phyloP scores from a whole-genome alignment of 2,888 invertebrate genomes.

The Phanerotoma sp. region DNA sequence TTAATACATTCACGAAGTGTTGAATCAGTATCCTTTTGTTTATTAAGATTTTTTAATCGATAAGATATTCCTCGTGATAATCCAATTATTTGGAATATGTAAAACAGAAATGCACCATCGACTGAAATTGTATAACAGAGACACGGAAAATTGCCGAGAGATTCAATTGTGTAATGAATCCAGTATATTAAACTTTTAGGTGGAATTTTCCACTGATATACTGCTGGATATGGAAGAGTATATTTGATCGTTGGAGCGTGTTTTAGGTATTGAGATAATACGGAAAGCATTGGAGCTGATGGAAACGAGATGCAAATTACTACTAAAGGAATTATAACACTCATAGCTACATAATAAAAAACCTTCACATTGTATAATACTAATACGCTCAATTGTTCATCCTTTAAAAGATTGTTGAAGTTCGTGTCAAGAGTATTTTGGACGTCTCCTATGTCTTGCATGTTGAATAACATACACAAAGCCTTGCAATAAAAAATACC shows the following conservation, averaged over 20 bases:
- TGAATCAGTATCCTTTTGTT: neutral
- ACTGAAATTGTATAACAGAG: conserved; percentile 24
- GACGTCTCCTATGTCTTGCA: neutral
- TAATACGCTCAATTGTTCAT: neutral
- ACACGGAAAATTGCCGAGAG: conserved; percentile 9
- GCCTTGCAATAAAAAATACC: neutral
- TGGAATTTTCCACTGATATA: conserved; percentile 30
- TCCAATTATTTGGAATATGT: conserved; percentile 24
- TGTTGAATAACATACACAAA: neutral
- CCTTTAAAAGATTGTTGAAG: conserved; percentile 10
- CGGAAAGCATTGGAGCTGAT: conserved; percentile 8
- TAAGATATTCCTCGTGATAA: conserved; percentile 16
- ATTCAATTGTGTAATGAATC: conserved; percentile 29
- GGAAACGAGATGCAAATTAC: neutral
- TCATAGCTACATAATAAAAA: neutral
- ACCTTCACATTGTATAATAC: neutral
- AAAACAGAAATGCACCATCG: conserved; percentile 31
- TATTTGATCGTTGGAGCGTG: conserved; percentile 10
- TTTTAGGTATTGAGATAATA: conserved; percentile 8
- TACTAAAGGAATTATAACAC: neutral
- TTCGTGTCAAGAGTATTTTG: conserved; percentile 1
- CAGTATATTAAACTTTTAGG: conserved; percentile 20
- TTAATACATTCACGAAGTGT: conserved; percentile 17
- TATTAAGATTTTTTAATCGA: conserved; percentile 11
- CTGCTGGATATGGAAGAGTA: conserved; percentile 18